These are phyloP conservation scores for Prionailurus viverrinus DNA, from an alignment of 2,113 vertebrate genomes.

Conservation along the genomic window DNA sequence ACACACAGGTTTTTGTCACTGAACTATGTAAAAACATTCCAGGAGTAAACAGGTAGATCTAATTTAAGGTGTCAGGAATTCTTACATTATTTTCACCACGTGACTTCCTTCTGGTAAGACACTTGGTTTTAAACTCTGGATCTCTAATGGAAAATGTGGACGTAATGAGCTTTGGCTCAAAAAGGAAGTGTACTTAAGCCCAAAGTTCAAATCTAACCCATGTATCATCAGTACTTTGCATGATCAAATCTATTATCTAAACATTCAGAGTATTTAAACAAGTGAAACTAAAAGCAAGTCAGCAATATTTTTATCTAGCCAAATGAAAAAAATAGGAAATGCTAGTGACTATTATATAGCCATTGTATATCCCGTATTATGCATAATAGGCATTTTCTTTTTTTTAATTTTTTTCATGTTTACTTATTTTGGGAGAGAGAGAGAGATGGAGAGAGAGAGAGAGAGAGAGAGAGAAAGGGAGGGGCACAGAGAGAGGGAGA, in stretches of 20 bases:
- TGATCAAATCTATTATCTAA: neutral
- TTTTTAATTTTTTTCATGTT: too few relatives aligned
- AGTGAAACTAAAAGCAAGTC: slow-evolving; percentile 27
- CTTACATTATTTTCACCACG: neutral
- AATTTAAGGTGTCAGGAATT: neutral
- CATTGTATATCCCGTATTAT: neutral
- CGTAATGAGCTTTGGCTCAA: neutral
- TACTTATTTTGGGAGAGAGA: too few relatives aligned
- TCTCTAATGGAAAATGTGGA: neutral
- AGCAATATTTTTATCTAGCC: neutral
- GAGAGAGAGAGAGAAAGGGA: too few relatives aligned
- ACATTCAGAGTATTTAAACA: slow-evolving; percentile 25
- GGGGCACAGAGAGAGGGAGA: too few relatives aligned
- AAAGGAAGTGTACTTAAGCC: neutral
- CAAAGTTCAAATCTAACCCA: slow-evolving; percentile 31
- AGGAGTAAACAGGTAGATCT: neutral
- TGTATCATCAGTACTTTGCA: neutral
- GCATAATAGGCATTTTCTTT: neutral
- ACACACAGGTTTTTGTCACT: neutral
- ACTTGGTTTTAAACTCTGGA: slow-evolving; percentile 1
- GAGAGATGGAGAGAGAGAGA: too few relatives aligned
- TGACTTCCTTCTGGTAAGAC: neutral
- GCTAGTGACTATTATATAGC: neutral
- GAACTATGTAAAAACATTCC: slow-evolving; percentile 17
- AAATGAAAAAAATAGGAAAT: slow-evolving; percentile 30